Evolutionary conservation across 2,113 vertebrate genomes (phyloP).

Genomic region (Monopterus albus): DNA sequence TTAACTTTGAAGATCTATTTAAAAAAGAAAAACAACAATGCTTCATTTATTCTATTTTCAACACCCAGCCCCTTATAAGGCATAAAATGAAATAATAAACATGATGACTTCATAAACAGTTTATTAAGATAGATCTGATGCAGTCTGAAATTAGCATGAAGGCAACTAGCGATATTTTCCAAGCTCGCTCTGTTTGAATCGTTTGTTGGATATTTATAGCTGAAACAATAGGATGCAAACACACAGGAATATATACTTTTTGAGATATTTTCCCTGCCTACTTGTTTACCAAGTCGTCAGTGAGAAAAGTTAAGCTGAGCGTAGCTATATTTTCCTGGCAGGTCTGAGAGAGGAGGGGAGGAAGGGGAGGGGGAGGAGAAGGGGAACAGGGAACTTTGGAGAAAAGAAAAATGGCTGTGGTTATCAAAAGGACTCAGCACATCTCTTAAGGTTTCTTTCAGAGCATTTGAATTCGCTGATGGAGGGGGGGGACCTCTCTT

Average conservation of each 20-base stretch:
- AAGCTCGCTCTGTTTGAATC: conserved; percentile 75
- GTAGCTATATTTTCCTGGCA: conserved; percentile 75
- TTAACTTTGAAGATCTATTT: conserved; percentile 86
- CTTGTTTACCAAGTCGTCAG: conserved; percentile 80
- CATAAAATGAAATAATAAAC: conserved; percentile 58
- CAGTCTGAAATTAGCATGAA: conserved; percentile 81
- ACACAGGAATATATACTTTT: conserved; percentile 74
- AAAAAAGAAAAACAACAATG: conserved; percentile 80
- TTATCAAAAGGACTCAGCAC: conserved; percentile 79
- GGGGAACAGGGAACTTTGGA: conserved; percentile 54
- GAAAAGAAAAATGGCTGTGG: conserved; percentile 75
- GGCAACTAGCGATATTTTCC: conserved; percentile 71
- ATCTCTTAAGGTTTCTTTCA: conserved; percentile 81
- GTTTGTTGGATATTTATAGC: conserved; percentile 80
- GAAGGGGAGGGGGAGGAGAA: conserved; percentile 6
- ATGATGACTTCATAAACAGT: conserved; percentile 74
- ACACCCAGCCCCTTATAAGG: conserved; percentile 74
- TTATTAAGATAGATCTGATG: conserved; percentile 80
- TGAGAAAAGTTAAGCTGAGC: conserved; percentile 78
- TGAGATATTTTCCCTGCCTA: conserved; percentile 62
- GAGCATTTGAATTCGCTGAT: conserved; percentile 72
- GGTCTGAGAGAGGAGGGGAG: conserved; percentile 49
- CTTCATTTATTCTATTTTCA: conserved; percentile 86
- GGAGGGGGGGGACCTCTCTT: conserved; percentile 63
- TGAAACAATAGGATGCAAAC: conserved; percentile 77